phyloP scores from a whole-genome alignment of 2,888 invertebrate genomes.

The Macrosiphum euphorbiae region DNA sequence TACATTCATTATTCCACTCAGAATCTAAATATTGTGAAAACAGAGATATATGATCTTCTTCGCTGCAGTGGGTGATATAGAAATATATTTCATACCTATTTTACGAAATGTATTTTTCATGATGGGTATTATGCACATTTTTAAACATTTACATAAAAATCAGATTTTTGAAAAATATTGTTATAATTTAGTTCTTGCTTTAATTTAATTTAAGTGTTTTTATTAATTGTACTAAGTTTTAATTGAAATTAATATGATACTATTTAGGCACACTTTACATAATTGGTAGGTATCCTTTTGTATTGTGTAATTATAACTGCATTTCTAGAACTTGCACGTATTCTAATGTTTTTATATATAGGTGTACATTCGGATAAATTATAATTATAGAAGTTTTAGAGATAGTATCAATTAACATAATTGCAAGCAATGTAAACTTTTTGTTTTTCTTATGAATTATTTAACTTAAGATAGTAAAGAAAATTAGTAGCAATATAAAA shows the following conservation, averaged over 20 bases:
- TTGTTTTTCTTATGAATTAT: conserved; percentile 24
- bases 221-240: conserved; percentile 3
- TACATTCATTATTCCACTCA: too few species aligned
- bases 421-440: conserved; percentile 40
- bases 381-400: conserved; percentile 36
- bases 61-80: too few species aligned
- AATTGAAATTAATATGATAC: conserved; percentile 34
- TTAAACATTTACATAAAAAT: not conserved
- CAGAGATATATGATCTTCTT: too few species aligned
- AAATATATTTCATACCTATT: not conserved
- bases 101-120: not conserved
- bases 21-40: too few species aligned
- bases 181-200: not conserved
- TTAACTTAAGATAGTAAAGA: conserved; percentile 19
- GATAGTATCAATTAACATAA: conserved; percentile 40
- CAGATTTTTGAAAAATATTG: not conserved
- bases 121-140: not conserved
- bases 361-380: conserved; percentile 3
- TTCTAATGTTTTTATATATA: not conserved
- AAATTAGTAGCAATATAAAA: not conserved
- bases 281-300: conserved; percentile 20
- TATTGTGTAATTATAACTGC: conserved; percentile 23
- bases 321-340: conserved; percentile 36
- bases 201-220: conserved; percentile 21
- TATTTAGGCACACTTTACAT: conserved; percentile 23